phyloP scores from a whole-genome alignment of 2,113 vertebrate species.

The Tachuris rubrigastra region DNA sequence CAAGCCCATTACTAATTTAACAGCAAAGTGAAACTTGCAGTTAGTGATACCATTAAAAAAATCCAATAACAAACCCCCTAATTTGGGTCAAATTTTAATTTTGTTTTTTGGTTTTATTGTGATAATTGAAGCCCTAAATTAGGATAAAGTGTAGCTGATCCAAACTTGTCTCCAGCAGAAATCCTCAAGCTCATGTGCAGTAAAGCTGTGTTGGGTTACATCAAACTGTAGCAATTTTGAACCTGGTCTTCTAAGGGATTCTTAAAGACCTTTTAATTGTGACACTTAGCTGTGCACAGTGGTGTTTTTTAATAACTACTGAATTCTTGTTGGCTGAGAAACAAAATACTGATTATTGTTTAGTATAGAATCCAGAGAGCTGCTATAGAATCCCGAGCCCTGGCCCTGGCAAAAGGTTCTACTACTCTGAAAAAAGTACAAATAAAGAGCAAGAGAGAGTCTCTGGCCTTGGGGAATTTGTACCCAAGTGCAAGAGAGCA shows the following conservation, averaged over 20 bases:
- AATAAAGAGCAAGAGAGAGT: not conserved
- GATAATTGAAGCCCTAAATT: not conserved
- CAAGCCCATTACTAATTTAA: not conserved
- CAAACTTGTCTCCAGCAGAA: not conserved
- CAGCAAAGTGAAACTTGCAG: not conserved
- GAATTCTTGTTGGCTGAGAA: not conserved
- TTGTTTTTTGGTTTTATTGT: not conserved
- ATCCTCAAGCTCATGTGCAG: not conserved
- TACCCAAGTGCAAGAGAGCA: not conserved
- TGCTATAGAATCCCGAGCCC: not conserved
- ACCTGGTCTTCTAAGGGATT: not conserved
- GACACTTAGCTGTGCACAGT: not conserved
- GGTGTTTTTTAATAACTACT: not conserved
- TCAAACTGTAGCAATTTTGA: not conserved
- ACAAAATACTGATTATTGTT: not conserved
- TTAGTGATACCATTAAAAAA: not conserved
- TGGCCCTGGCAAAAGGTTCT: not conserved
- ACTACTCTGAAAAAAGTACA: not conserved
- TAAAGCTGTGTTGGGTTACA: not conserved
- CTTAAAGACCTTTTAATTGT: not conserved
- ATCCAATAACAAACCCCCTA: not conserved
- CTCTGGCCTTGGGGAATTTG: not conserved
- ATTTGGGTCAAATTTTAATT: not conserved
- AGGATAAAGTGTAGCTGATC: not conserved
- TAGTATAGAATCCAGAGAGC: not conserved